Evolutionary conservation across 2,797 vertebrate species (phyloP).

Genomic region (Lemur catta): DNA sequence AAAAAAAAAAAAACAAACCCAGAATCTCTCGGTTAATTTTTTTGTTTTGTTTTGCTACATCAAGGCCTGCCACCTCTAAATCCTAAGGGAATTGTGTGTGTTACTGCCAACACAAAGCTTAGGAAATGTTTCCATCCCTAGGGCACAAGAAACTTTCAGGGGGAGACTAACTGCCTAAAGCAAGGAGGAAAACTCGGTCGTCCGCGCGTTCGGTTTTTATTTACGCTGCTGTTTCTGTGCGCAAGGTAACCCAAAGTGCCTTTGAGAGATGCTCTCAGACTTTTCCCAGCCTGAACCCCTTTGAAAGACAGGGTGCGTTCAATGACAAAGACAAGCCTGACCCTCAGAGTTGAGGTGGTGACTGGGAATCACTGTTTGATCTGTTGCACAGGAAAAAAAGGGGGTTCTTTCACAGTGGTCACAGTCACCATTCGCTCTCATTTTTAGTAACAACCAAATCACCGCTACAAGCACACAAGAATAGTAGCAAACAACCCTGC

Average conservation of each 20-base stretch:
- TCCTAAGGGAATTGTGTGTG: constrained; percentile 53
- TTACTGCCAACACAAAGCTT: constrained; percentile 71
- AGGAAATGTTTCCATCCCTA: constrained; percentile 70
- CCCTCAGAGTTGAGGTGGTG: background rate
- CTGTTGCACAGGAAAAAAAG: background rate
- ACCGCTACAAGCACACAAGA: constrained; percentile 43
- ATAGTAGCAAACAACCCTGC: constrained; percentile 43
- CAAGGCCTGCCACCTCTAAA: constrained; percentile 70
- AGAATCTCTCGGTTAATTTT: constrained; percentile 32
- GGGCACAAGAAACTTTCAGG: constrained; percentile 76
- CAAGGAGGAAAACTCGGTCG: constrained; percentile 62
- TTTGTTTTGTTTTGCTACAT: constrained; percentile 52
- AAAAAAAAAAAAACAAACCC: background rate
- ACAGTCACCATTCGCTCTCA: constrained; percentile 50
- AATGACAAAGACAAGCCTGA: constrained; percentile 20
- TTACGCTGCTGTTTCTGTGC: constrained; percentile 20
- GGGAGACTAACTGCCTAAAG: constrained; percentile 67
- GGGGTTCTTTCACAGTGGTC: constrained; percentile 42
- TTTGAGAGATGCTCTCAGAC: background rate
- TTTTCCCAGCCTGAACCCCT: background rate
- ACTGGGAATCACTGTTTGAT: background rate
- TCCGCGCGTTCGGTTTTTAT: constrained; percentile 10
- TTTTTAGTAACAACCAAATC: constrained; percentile 67
- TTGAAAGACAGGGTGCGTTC: background rate
- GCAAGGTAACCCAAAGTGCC: constrained; percentile 3